These are phyloP conservation scores for Ageneiosus marmoratus DNA, from an alignment of 2,113 vertebrate species.

Conservation along the genomic window DNA sequence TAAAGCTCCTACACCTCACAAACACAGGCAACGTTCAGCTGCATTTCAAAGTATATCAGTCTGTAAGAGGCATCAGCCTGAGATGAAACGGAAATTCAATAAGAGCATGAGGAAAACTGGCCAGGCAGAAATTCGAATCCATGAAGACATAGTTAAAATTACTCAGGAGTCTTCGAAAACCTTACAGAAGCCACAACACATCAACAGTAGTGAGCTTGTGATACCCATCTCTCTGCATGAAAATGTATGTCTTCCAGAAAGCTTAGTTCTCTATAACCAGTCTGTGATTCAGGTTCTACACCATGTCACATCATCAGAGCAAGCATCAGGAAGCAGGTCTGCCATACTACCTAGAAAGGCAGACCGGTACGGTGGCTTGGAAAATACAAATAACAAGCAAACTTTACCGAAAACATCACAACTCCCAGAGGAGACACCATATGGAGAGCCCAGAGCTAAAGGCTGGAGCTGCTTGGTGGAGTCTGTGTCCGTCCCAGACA, in stretches of 20 bases:
- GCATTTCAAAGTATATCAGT: slow-evolving; percentile 40
- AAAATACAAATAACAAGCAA: slow-evolving; percentile 75
- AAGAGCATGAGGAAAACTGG: slow-evolving; percentile 20
- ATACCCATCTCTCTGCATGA: slow-evolving; percentile 63
- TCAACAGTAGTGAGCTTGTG: slow-evolving; percentile 66
- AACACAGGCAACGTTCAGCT: slow-evolving; percentile 75
- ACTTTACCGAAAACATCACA: slow-evolving; percentile 83
- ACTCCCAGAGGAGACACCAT: slow-evolving; percentile 71
- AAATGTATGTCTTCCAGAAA: slow-evolving; percentile 78
- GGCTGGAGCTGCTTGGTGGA: slow-evolving; percentile 86
- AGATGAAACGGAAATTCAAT: slow-evolving; percentile 83
- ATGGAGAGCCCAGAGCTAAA: slow-evolving; percentile 73
- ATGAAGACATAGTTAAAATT: slow-evolving; percentile 62
- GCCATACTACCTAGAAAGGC: slow-evolving; percentile 82
- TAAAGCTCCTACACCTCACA: slow-evolving; percentile 55
- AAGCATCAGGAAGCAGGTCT: slow-evolving; percentile 73
- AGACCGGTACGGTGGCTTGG: slow-evolving; percentile 70
- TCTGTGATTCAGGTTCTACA: slow-evolving; percentile 83
- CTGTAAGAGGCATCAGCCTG: slow-evolving; percentile 63
- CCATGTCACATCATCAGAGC: slow-evolving; percentile 49
- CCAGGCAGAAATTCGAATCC: slow-evolving; percentile 30
- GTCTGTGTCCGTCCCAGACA: slow-evolving; percentile 92
- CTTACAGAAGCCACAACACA: slow-evolving; percentile 65
- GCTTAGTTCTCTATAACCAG: slow-evolving; percentile 77
- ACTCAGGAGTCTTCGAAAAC: slow-evolving; percentile 61